These are phyloP conservation scores for Sebastiscus albofasciatus DNA, from an alignment of 2,797 vertebrate genomes.

Conservation along the genomic window DNA sequence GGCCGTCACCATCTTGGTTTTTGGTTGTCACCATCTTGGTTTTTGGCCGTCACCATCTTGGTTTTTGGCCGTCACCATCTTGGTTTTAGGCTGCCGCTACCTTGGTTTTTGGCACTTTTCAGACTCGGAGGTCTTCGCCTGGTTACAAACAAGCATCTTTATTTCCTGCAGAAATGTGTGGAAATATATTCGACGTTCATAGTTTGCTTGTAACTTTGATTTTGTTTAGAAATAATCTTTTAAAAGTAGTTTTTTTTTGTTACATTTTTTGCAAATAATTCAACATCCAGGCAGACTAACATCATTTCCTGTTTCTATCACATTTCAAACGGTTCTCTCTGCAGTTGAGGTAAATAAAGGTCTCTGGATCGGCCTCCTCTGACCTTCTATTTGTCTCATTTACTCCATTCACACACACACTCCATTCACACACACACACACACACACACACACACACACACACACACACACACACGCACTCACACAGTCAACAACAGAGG, in stretches of 20 bases:
- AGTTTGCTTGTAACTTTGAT: background rate
- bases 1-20: too few species aligned
- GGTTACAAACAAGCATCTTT: background rate
- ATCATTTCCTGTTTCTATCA: background rate
- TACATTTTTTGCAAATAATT: background rate
- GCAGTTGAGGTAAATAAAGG: background rate
- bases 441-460: background rate
- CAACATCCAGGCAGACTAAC: background rate
- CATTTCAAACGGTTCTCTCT: too few species aligned
- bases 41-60: too few species aligned
- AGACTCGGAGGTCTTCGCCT: too few species aligned
- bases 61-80: rapidly evolving
- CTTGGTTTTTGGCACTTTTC: too few species aligned
- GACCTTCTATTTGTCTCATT: background rate
- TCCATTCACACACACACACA: background rate
- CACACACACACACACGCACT: background rate
- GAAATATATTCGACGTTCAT: too few species aligned
- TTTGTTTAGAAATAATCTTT: background rate
- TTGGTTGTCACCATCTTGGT: too few species aligned
- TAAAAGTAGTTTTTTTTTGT: background rate
- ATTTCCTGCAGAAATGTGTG: background rate
- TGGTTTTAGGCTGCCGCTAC: too few species aligned
- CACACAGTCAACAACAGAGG: conserved; percentile 34
- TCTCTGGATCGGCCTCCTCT: background rate
- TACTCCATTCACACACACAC: background rate